These are phyloP conservation scores for Gordius sp. DNA, from an alignment of 2,888 invertebrate genomes.

Conservation along the genomic window DNA sequence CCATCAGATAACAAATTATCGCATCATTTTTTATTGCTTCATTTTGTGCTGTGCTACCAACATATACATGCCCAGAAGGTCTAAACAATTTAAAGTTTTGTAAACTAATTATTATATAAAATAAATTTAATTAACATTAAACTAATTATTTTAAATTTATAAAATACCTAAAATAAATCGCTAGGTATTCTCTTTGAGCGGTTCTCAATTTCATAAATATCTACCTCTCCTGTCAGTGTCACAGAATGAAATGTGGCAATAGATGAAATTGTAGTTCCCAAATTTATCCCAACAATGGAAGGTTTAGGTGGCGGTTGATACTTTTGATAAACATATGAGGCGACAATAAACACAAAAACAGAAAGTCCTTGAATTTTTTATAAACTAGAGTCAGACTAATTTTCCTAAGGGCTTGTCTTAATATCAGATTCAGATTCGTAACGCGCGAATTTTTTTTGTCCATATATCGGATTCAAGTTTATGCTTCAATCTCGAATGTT, in stretches of 20 bases:
- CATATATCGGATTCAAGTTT: no score
- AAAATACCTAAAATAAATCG: conserved; percentile 29
- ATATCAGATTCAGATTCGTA: no score
- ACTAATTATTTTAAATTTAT: conserved; percentile 21
- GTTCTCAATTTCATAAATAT: conserved; percentile 28
- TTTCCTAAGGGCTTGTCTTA: no score
- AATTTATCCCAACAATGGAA: conserved; percentile 32
- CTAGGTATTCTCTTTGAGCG: conserved; percentile 32
- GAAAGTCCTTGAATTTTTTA: background rate
- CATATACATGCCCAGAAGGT: conserved; percentile 26
- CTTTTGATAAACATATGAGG: conserved; percentile 31
- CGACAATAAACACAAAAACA: conserved; percentile 28
- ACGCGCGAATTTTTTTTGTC: no score
- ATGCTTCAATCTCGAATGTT: no score
- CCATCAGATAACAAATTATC: conserved; percentile 32
- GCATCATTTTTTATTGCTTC: conserved; percentile 31
- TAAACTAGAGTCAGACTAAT: background rate
- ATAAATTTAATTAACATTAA: background rate
- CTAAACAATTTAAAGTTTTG: conserved; percentile 20
- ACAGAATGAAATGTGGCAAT: conserved; percentile 32
- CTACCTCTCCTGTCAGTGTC: conserved; percentile 28
- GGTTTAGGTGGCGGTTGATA: conserved; percentile 33
- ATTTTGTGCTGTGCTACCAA: conserved; percentile 31
- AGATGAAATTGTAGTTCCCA: conserved; percentile 33
- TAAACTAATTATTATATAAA: conserved; percentile 9